Percentiles rank a stretch among this genome's conserved stretches.
These are phyloP conservation scores for Drosophila triauraria DNA, from an alignment of 1,140 invertebrate species.

Conservation along the genomic window DNA sequence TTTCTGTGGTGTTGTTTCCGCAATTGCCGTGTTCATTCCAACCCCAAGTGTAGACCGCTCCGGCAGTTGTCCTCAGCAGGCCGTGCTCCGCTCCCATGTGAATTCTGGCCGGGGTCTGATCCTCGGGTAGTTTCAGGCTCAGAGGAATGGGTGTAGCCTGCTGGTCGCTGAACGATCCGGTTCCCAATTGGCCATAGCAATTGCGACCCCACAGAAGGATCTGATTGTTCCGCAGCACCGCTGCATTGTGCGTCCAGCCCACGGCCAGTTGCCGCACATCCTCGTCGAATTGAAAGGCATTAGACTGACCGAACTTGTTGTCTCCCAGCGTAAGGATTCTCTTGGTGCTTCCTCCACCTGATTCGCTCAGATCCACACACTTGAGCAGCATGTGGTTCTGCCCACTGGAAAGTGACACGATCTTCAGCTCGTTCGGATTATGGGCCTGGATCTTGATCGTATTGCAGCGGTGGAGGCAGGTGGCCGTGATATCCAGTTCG, in stretches of 20 bases:
- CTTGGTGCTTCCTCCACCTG: constrained; percentile 42
- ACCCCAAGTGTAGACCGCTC: constrained; percentile 91
- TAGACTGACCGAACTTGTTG: constrained; percentile 90
- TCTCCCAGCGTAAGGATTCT: constrained; percentile 89
- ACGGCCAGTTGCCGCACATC: constrained; percentile 86
- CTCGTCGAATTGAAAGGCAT: constrained; percentile 72
- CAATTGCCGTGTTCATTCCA: constrained; percentile 97
- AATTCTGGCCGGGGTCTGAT: constrained; percentile 84
- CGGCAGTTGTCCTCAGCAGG: constrained; percentile 86
- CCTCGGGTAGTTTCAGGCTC: constrained; percentile 47
- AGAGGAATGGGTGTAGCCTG: constrained; percentile 61
- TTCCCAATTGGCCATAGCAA: constrained; percentile 91
- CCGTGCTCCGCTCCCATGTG: constrained; percentile 93
- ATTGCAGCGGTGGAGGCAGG: constrained; percentile 68
- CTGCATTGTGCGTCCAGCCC: constrained; percentile 91
- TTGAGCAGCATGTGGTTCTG: constrained; percentile 90
- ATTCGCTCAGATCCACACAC: constrained; percentile 62
- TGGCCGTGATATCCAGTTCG: constrained; percentile 74
- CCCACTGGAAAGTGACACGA: constrained; percentile 87
- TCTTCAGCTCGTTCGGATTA: constrained; percentile 64
- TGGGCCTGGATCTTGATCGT: constrained; percentile 69
- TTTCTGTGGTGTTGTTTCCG: constrained; percentile 88
- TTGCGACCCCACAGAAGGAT: constrained; percentile 92
- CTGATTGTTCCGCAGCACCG: constrained; percentile 87
- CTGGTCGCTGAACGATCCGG: constrained; percentile 50